These are phyloP conservation scores for Euura saliciscinereae DNA, from an alignment of 1,140 invertebrate genomes.

Conservation along the genomic window DNA sequence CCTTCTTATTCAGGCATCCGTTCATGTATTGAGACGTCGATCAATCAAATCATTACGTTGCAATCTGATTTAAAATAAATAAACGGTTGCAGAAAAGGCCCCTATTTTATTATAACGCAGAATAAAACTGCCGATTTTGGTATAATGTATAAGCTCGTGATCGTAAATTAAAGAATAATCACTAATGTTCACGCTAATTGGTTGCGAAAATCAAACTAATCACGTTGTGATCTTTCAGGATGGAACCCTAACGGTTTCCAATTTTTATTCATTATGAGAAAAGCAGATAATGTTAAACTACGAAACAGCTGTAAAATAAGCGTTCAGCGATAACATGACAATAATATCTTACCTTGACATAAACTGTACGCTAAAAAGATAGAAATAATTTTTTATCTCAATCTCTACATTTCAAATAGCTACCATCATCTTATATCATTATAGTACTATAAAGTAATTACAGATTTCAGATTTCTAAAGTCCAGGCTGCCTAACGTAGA, in stretches of 20 bases:
- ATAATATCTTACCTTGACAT: constrained; percentile 60
- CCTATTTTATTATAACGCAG: background rate
- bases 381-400: constrained; percentile 49
- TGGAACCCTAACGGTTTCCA: background rate
- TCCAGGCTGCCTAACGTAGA: too few species aligned
- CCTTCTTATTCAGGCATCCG: too few species aligned
- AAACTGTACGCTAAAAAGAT: constrained; percentile 62
- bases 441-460: too few species aligned
- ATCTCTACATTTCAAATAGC: background rate
- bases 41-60: too few species aligned
- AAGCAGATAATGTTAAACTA: background rate
- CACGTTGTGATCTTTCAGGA: background rate
- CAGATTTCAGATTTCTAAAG: too few species aligned
- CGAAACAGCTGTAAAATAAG: constrained; percentile 3
- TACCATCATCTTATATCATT: too few species aligned
- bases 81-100: background rate
- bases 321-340: constrained; percentile 13
- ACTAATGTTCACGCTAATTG: constrained; percentile 3
- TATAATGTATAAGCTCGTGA: background rate
- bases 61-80: background rate
- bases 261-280: background rate
- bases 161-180: background rate
- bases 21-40: too few species aligned
- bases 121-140: background rate
- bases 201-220: background rate